Conservation (phyloP, 2,888 invertebrate genomes). For the Pristionchus exspectatus region DNA sequence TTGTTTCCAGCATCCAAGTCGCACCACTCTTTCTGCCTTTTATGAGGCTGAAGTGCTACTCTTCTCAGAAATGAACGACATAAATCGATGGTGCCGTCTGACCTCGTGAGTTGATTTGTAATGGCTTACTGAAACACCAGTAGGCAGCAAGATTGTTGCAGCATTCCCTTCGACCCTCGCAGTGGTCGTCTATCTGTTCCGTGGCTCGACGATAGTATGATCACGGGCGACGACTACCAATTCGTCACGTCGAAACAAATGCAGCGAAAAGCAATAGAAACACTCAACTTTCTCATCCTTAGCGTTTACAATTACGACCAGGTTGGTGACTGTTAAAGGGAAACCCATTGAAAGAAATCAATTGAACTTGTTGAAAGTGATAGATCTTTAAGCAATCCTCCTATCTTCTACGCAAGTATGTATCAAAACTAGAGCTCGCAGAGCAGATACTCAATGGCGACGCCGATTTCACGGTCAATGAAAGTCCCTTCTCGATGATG, state of each 20-base stretch:
- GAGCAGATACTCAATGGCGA: background rate
- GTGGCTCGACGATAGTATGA: background rate
- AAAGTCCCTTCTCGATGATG: slow-evolving; percentile 17
- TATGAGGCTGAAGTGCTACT: background rate
- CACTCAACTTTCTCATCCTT: background rate
- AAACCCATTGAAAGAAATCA: background rate
- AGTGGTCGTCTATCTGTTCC: background rate
- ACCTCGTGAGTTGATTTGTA: background rate
- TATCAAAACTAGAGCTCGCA: background rate
- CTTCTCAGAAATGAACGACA: background rate
- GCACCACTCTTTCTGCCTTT: background rate
- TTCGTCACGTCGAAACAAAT: background rate
- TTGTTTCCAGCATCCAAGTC: background rate
- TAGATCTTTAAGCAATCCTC: background rate
- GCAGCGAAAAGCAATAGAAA: background rate
- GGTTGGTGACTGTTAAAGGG: background rate
- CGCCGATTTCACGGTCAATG: background rate
- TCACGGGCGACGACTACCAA: background rate
- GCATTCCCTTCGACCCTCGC: background rate
- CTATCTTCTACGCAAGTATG: background rate
- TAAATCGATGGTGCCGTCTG: background rate
- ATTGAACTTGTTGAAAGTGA: too few relatives aligned
- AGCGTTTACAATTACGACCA: slow-evolving; percentile 30
- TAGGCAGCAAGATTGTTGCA: background rate
- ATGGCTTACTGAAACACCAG: background rate